Percentiles rank a stretch among this genome's conserved stretches.
Conservation (phyloP, 2,888 invertebrate genomes). For the Druceiella hillmani region DNA sequence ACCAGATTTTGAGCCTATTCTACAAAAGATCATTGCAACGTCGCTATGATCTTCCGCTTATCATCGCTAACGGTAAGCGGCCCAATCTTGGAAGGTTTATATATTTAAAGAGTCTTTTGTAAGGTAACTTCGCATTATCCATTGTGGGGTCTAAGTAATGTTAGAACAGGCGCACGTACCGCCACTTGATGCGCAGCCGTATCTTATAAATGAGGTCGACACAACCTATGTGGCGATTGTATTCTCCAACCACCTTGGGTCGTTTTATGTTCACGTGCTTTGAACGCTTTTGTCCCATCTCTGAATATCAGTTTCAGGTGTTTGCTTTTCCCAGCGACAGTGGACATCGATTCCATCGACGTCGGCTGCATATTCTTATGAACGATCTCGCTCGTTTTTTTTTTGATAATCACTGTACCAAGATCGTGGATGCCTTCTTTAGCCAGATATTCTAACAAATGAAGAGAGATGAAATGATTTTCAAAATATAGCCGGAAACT, state of each 20-base stretch:
- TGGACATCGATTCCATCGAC: too few species aligned
- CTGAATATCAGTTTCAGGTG: too few species aligned
- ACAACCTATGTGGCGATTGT: slow-evolving; percentile 27
- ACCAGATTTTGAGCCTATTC: slow-evolving; percentile 5
- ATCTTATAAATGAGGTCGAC: slow-evolving; percentile 25
- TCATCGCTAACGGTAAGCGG: not conserved
- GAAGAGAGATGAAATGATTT: too few species aligned
- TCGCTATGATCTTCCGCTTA: slow-evolving; percentile 10
- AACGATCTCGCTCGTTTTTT: slow-evolving; percentile 23
- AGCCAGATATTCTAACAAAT: too few species aligned
- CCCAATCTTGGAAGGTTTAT: not conserved
- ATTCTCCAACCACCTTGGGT: slow-evolving; percentile 23
- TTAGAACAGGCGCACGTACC: slow-evolving; percentile 4
- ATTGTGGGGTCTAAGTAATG: slow-evolving; percentile 4
- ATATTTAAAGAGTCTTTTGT: slow-evolving; percentile 3
- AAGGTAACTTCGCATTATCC: slow-evolving; percentile 5
- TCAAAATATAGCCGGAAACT: too few species aligned
- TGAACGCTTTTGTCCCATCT: slow-evolving; percentile 20
- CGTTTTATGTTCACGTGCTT: slow-evolving; percentile 22
- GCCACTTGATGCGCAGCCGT: slow-evolving; percentile 4
- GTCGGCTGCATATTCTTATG: slow-evolving; percentile 20
- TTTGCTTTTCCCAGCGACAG: too few species aligned
- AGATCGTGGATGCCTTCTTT: too few species aligned
- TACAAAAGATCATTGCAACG: slow-evolving; percentile 8
- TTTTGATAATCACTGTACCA: too few species aligned